These are phyloP conservation scores for Sebastes schlegelii DNA, from an alignment of 2,113 vertebrate species.

Conservation along the genomic window DNA sequence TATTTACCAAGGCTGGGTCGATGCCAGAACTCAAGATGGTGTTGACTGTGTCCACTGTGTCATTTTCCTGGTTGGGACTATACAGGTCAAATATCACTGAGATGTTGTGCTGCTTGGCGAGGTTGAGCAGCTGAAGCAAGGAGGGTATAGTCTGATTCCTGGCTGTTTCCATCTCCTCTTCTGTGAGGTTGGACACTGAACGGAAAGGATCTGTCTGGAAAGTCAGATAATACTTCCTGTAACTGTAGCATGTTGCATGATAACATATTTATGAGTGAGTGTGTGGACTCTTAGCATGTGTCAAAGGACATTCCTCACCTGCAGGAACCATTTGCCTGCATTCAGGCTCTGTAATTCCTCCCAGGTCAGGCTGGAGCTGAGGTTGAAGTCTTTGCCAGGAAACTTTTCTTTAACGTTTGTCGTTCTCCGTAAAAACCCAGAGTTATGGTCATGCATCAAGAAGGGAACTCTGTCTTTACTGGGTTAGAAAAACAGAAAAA, in stretches of 20 bases:
- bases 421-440: slow-evolving; percentile 86
- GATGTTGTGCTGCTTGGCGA: slow-evolving; percentile 82
- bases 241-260: background rate
- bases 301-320: slow-evolving; percentile 83
- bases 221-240: background rate
- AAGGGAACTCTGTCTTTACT: slow-evolving; percentile 88
- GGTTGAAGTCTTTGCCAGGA: slow-evolving; percentile 46
- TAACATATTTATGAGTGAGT: background rate
- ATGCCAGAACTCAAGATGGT: slow-evolving; percentile 82
- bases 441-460: slow-evolving; percentile 90
- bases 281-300: background rate
- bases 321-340: slow-evolving; percentile 93
- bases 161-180: slow-evolving; percentile 68
- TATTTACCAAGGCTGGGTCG: slow-evolving; percentile 80
- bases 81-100: slow-evolving; percentile 92
- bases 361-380: slow-evolving; percentile 85
- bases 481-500: background rate
- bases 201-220: slow-evolving; percentile 87
- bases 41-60: slow-evolving; percentile 78
- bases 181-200: slow-evolving; percentile 81
- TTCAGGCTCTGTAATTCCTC: slow-evolving; percentile 85
- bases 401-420: slow-evolving; percentile 87
- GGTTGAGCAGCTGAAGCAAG: slow-evolving; percentile 79
- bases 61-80: slow-evolving; percentile 74
- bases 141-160: slow-evolving; percentile 83